Conservation (phyloP, 2,797 vertebrate genomes). For the Mionectes olivaceus region DNA sequence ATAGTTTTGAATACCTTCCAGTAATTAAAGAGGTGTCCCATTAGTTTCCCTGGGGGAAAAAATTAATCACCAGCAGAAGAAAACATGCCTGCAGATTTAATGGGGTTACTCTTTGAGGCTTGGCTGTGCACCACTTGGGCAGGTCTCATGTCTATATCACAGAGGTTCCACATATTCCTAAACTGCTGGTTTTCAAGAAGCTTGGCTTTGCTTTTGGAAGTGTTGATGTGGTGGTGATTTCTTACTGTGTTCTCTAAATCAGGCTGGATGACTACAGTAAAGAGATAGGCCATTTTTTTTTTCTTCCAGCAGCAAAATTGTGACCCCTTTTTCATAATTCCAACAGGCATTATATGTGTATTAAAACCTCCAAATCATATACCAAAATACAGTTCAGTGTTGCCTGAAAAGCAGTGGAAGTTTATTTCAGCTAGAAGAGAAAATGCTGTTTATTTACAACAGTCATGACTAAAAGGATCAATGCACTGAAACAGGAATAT, state of each 20-base stretch:
- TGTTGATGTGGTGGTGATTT: background rate
- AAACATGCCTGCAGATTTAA: background rate
- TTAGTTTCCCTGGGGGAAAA: background rate
- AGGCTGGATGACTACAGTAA: background rate
- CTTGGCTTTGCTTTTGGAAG: background rate
- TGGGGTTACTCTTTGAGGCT: background rate
- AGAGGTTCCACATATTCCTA: background rate
- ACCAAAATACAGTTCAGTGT: background rate
- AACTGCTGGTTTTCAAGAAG: background rate
- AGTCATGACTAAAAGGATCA: background rate
- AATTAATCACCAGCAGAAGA: background rate
- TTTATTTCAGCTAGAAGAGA: background rate
- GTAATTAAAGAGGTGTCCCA: background rate
- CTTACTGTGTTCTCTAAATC: background rate
- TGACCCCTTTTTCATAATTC: background rate
- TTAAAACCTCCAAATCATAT: background rate
- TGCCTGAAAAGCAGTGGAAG: background rate
- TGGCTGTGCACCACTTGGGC: background rate
- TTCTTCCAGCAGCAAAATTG: background rate
- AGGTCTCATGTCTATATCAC: background rate
- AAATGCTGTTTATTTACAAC: background rate
- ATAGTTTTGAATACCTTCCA: background rate
- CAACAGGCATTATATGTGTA: fast-evolving
- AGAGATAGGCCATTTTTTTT: background rate
- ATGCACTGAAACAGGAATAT: background rate